Evolutionary conservation across 2,888 invertebrate genomes (phyloP), one percentile per base, ranked within the genome.

Genomic region (Pemphredon lugubris): DNA sequence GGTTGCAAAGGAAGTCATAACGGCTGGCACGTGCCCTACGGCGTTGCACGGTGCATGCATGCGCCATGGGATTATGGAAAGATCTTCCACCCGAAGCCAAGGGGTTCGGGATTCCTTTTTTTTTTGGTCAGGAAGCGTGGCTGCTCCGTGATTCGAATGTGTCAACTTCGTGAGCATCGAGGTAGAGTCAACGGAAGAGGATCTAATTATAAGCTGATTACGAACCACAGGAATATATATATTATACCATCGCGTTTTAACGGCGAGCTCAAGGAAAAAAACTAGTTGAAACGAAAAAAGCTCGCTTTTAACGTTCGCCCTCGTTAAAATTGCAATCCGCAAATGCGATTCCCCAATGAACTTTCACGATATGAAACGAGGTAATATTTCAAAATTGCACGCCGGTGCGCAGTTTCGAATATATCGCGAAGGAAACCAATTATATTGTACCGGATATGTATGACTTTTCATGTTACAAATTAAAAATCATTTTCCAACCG

Each of bases 91-190:
- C 11, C 51, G 14, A 26, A 11, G 45, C 5, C 26, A 26, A 18
- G 59, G 20, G 26, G 16, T 34, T 23, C 13, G 21, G 30, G 2
- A 16, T 30, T 47, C 51, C 39, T 14, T 23, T 23, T 45, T 30
- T 68, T 77, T 77, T 79, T 74, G 75, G 79, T 79, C 84, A 83
- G 85, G 82, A 84, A 85, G 85, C 86, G 84, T 85, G 86, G 79
- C 83, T 55, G 61, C 58, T 79, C 85, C 86, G 86, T 86, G 86
- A 85, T 79, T 67, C 75, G 86, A 86, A 83, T 86, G 18, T 51
- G 53, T 66, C 61, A 47, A 47, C 50, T 39, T 47, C 30, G 20
- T 30, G 42, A 26, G 53, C 50, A 67, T 45, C 37, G 47, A 48
- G 64, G 30, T 42, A 37, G 40, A 50, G 30, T 26, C 53, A 44